These are phyloP conservation scores for Argyresthia goedartella DNA, from an alignment of 2,888 invertebrate species.

Conservation along the genomic window DNA sequence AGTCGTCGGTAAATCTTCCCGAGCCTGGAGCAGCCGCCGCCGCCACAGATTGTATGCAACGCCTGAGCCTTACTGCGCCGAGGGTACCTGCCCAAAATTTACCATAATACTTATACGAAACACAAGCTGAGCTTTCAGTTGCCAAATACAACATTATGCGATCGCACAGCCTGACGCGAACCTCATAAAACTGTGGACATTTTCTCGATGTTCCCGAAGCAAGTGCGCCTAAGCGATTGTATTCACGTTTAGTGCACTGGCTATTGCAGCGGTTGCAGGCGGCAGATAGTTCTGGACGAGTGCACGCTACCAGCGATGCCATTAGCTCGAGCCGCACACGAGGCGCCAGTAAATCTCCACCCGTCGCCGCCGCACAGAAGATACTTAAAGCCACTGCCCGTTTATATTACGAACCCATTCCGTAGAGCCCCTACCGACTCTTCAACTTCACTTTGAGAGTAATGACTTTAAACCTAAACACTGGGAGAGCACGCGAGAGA, in stretches of 20 bases:
- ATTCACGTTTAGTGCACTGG: not conserved
- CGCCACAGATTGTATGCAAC: no score
- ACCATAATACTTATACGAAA: not conserved
- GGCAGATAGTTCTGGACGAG: slow-evolving; percentile 5
- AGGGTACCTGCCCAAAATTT: not conserved
- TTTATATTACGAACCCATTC: slow-evolving; percentile 5
- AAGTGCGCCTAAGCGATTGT: not conserved
- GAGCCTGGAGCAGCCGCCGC: no score
- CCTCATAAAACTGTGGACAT: no score
- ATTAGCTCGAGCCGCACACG: slow-evolving; percentile 27
- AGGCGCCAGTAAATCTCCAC: slow-evolving; percentile 33
- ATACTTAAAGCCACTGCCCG: slow-evolving; percentile 4
- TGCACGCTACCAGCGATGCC: slow-evolving; percentile 2
- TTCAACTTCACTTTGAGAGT: not conserved
- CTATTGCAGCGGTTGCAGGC: not conserved
- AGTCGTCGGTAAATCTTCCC: slow-evolving; percentile 43
- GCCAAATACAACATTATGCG: no score
- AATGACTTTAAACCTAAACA: slow-evolving; percentile 3
- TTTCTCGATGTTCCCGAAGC: not conserved
- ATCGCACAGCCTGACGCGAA: no score
- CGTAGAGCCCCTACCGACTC: slow-evolving; percentile 1
- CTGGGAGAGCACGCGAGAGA: slow-evolving; percentile 13
- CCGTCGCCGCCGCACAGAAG: slow-evolving; percentile 1
- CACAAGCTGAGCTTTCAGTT: no score
- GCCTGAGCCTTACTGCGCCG: not conserved